Evolutionary conservation across 2,113 vertebrate species (phyloP).

Genomic region (Dunckerocampus dactyliophorus): DNA sequence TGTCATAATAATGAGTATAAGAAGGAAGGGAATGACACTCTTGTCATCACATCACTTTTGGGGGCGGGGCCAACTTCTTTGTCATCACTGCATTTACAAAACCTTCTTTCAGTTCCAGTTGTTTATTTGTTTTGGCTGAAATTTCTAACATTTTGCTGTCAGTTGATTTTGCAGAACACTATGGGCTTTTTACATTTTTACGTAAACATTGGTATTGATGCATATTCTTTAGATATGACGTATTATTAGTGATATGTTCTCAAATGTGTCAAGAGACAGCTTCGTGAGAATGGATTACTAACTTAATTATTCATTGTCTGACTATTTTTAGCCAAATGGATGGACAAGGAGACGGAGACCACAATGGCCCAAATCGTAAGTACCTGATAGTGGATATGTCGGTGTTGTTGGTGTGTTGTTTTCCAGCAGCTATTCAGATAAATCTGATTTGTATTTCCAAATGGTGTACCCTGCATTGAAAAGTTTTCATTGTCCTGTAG

Average conservation of each 20-base stretch:
- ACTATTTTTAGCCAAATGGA: constrained; percentile 1
- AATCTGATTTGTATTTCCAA: not conserved
- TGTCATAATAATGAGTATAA: not conserved
- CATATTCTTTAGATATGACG: not conserved
- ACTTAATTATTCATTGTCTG: not conserved
- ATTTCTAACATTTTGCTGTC: not conserved
- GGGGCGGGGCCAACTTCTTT: not conserved
- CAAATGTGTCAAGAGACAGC: not conserved
- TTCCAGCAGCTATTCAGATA: too few species aligned
- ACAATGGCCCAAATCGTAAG: constrained; percentile 10
- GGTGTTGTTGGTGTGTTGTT: too few species aligned
- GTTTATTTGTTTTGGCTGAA: not conserved
- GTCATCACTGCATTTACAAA: not conserved
- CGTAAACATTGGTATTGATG: not conserved
- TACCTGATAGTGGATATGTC: not conserved
- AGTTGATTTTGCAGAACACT: not conserved
- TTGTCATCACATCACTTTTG: constrained; percentile 2
- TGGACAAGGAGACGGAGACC: constrained; percentile 11
- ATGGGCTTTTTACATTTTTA: not conserved
- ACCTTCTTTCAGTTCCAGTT: not conserved
- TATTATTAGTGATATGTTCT: not conserved
- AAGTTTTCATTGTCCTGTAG: not conserved
- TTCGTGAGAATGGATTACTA: not conserved
- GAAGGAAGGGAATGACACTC: not conserved
- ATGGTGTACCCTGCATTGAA: not conserved